Percentiles rank a stretch among this genome's conserved stretches.
Evolutionary conservation across 2,888 invertebrate species (phyloP).

Genomic region (Nephrotoma appendiculata): DNA sequence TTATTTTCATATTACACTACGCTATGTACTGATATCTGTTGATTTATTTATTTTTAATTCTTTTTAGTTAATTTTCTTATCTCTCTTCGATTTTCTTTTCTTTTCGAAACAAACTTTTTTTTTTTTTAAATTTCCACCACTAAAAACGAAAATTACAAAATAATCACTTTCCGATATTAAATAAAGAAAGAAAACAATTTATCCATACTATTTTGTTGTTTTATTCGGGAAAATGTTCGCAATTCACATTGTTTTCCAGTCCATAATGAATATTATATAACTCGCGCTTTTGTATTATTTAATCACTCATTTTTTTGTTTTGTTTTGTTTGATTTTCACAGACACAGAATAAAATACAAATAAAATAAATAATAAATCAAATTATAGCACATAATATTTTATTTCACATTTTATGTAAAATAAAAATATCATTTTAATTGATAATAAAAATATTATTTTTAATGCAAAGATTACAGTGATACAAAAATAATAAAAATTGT

Average conservation of each 20-base stretch:
- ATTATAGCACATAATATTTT: not conserved
- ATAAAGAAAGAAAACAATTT: not conserved
- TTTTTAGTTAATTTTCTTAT: not conserved
- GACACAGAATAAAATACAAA: not conserved
- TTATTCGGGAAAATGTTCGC: not conserved
- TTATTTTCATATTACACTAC: not conserved
- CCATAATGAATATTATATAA: not conserved
- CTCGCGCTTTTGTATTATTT: not conserved
- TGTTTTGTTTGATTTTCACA: not conserved
- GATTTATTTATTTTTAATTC: not conserved
- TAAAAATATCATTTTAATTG: not conserved
- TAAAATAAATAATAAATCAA: not conserved
- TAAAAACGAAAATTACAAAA: not conserved
- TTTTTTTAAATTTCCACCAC: not conserved
- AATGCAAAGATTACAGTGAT: not conserved
- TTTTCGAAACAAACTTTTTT: not conserved
- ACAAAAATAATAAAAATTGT: not conserved
- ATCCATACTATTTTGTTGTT: not conserved
- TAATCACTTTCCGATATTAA: not conserved
- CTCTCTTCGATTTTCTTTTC: not conserved
- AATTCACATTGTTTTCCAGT: not conserved
- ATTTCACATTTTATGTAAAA: not conserved
- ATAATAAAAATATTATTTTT: not conserved
- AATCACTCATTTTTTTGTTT: not conserved
- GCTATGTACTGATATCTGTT: not conserved